These are phyloP conservation scores for Hippopotamus amphibius DNA, from an alignment of 2,113 vertebrate species.

Conservation along the genomic window DNA sequence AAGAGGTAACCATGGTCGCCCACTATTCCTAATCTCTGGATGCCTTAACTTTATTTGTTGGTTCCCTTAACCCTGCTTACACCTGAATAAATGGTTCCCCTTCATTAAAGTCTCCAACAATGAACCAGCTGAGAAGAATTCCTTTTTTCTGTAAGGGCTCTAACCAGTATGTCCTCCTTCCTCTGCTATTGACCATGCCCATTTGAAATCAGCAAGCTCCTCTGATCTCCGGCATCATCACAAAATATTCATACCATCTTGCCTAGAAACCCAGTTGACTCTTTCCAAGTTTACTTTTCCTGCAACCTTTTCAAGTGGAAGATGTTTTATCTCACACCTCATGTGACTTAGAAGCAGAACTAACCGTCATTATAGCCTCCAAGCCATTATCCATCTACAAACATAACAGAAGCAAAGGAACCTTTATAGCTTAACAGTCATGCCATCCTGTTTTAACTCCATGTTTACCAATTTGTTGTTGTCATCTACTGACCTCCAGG, in stretches of 20 bases:
- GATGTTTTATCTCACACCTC: neutral
- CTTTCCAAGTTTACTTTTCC: neutral
- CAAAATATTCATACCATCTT: neutral
- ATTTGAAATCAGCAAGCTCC: neutral
- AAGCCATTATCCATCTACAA: neutral
- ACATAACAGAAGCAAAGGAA: neutral
- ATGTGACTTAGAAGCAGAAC: neutral
- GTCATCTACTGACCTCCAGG: neutral
- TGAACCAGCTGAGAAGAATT: neutral
- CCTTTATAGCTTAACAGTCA: rapidly evolving
- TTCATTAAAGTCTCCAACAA: neutral
- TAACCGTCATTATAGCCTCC: neutral
- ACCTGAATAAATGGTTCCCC: neutral
- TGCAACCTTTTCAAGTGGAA: neutral
- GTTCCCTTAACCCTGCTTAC: neutral
- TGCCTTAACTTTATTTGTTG: neutral
- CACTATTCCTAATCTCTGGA: neutral
- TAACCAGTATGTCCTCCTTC: neutral
- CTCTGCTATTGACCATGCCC: too few species aligned
- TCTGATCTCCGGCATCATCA: neutral
- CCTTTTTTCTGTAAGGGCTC: neutral
- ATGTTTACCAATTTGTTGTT: neutral
- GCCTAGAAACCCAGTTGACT: neutral
- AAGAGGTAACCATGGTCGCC: neutral
- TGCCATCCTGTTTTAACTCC: neutral